Percentiles rank a stretch among this genome's conserved stretches.
phyloP scores from a whole-genome alignment of 1,140 invertebrate species.

The Drosophila neocordata region DNA sequence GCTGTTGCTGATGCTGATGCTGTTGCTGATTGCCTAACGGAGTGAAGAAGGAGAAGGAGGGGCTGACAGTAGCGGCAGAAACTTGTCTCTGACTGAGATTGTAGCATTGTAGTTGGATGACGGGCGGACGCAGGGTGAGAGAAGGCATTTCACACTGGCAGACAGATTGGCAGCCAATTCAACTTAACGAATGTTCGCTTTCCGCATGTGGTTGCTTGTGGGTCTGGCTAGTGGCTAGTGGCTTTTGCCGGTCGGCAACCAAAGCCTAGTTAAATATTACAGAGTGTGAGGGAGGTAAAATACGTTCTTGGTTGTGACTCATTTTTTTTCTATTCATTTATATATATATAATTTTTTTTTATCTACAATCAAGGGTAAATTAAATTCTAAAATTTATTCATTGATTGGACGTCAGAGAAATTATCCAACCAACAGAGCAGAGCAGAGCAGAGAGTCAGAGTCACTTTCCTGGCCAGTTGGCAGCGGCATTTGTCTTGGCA shows the following conservation, averaged over 20 bases:
- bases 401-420: constrained; percentile 74
- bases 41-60: background rate
- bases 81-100: constrained; percentile 44
- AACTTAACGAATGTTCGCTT: constrained; percentile 69
- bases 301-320: constrained; percentile 50
- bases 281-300: background rate
- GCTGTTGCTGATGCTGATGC: background rate
- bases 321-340: constrained; percentile 54
- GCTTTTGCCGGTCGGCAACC: constrained; percentile 74
- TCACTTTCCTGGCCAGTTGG: constrained; percentile 29
- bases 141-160: constrained; percentile 51
- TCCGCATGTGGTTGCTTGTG: constrained; percentile 29
- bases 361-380: constrained; percentile 59
- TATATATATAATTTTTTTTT: background rate
- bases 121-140: constrained; percentile 10
- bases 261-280: constrained; percentile 17
- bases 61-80: constrained; percentile 4
- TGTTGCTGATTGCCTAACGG: constrained; percentile 43
- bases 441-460: constrained; percentile 3
- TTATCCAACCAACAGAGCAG: constrained; percentile 47
- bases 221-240: background rate
- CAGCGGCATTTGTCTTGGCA: constrained; percentile 47
- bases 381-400: constrained; percentile 71
- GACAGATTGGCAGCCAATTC: constrained; percentile 58
- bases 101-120: constrained; percentile 30